phyloP scores from a whole-genome alignment of 2,113 vertebrate species.

The human region DNA sequence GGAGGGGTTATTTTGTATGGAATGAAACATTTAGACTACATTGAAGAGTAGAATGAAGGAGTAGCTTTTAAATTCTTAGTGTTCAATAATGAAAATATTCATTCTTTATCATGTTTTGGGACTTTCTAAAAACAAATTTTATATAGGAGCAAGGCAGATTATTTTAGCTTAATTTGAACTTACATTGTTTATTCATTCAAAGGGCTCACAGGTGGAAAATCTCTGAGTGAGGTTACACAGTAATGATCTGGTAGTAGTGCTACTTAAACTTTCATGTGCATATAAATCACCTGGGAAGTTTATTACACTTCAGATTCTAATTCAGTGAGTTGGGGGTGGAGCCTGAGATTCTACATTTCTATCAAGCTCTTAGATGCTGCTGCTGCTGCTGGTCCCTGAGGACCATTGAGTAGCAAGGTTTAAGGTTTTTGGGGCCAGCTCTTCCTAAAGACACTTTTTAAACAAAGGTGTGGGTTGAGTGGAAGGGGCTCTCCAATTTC shows the following conservation, averaged over 20 bases:
- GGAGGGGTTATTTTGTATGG: neutral
- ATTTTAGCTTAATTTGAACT: constrained; percentile 10
- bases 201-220: neutral
- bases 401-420: neutral
- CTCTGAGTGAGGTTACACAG: neutral
- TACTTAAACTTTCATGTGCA: neutral
- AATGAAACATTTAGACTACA: neutral
- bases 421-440: neutral
- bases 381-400: neutral
- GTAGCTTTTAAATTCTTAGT: neutral
- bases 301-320: constrained; percentile 34
- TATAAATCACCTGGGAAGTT: neutral
- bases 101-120: neutral
- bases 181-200: neutral
- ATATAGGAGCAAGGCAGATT: neutral
- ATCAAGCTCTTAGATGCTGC: neutral
- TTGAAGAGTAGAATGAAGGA: neutral
- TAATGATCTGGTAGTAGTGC: too few relatives aligned
- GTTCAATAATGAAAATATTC: neutral
- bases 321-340: neutral
- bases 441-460: neutral
- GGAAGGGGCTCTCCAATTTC: neutral
- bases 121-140: neutral
- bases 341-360: neutral
- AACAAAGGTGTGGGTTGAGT: neutral